Conservation (phyloP, 1,140 invertebrate genomes). For the Panulirus ornatus region DNA sequence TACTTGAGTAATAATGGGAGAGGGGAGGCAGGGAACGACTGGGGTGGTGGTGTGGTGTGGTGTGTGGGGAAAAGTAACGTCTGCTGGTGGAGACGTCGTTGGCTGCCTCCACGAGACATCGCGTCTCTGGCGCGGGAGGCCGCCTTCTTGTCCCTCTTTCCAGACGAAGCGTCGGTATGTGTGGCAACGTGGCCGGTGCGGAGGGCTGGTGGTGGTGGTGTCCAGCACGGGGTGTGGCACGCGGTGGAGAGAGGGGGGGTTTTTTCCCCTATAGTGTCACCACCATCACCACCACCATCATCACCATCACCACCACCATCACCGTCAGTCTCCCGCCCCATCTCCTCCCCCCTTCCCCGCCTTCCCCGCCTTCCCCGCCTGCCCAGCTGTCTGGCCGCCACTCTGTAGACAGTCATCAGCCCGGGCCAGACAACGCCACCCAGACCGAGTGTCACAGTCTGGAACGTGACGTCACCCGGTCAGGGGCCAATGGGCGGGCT, state of each 20-base stretch:
- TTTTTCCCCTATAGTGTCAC: background rate
- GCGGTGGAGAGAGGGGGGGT: background rate
- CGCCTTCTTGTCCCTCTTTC: background rate
- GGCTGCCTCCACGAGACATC: background rate
- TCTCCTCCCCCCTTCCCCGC: slow-evolving; percentile 15
- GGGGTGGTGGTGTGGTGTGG: background rate
- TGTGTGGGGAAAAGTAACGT: background rate
- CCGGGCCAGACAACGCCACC: slow-evolving; percentile 39
- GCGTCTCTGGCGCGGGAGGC: background rate
- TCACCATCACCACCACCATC: slow-evolving; percentile 4
- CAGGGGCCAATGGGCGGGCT: slow-evolving; percentile 20
- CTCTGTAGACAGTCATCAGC: slow-evolving; percentile 63
- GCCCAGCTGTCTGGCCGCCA: slow-evolving; percentile 61
- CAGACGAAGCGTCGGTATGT: background rate
- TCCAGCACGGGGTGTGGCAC: background rate
- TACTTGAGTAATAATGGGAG: background rate
- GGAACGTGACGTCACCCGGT: slow-evolving; percentile 50
- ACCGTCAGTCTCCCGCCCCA: background rate
- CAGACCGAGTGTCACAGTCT: slow-evolving; percentile 65
- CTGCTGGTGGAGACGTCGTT: background rate
- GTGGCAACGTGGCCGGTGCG: background rate
- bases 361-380: slow-evolving; percentile 20
- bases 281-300: background rate
- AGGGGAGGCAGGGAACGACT: background rate
- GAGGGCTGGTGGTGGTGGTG: background rate